These are phyloP conservation scores for Lasioglossum malachurum DNA, from an alignment of 2,888 invertebrate genomes.

Conservation along the genomic window DNA sequence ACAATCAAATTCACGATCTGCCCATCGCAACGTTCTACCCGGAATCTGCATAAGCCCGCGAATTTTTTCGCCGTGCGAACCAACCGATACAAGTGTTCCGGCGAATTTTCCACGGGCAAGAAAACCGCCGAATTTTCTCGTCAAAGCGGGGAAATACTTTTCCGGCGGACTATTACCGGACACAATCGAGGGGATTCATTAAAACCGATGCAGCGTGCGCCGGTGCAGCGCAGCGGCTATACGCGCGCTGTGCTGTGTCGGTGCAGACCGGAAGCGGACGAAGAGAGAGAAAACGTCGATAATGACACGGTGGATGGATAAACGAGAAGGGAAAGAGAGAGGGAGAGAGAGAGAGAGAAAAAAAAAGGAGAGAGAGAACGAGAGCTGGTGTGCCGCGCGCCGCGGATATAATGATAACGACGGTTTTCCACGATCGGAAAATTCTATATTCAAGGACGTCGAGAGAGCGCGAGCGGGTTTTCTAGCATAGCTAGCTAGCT, in stretches of 20 bases:
- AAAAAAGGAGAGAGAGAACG: background rate
- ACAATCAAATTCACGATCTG: background rate
- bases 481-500: background rate
- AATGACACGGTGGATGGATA: background rate
- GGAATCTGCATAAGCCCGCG: constrained; percentile 1
- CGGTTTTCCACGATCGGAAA: constrained; percentile 20
- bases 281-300: constrained; percentile 18
- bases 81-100: background rate
- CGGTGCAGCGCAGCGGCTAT: background rate
- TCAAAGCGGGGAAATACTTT: background rate
- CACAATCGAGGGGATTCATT: constrained; percentile 29
- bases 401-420: constrained; percentile 19
- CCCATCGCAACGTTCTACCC: background rate
- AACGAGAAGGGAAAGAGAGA: background rate
- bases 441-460: constrained; percentile 19
- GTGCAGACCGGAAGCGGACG: background rate
- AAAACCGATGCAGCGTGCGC: constrained; percentile 2
- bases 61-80: background rate
- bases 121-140: background rate
- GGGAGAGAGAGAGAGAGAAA: background rate
- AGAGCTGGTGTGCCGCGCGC: background rate
- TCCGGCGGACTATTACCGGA: background rate
- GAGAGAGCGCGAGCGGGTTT: background rate
- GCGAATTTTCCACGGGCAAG: background rate
- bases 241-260: background rate